phyloP scores from a whole-genome alignment of 2,888 invertebrate genomes.

The Chalcosyrphus nemorum region DNA sequence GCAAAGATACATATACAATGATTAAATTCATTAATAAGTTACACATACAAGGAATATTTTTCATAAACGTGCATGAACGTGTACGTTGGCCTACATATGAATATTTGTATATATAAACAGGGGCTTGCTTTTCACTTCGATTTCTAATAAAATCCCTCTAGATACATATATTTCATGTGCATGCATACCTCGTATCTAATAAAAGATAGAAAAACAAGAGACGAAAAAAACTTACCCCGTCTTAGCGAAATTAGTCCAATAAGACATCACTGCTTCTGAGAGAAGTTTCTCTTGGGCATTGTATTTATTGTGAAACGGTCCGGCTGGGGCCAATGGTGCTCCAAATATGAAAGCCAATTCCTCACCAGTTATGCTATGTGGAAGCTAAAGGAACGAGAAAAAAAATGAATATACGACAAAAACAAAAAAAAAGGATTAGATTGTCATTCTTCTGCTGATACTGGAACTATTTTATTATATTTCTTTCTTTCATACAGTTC shows the following conservation, averaged over 20 bases:
- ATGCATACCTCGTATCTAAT: constrained; percentile 7
- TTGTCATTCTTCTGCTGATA: constrained; percentile 61
- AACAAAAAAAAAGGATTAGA: constrained; percentile 44
- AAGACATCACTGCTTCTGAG: constrained; percentile 93
- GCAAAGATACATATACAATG: constrained; percentile 72
- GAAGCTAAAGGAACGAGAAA: constrained; percentile 83
- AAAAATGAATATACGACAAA: constrained; percentile 51
- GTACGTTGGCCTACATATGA: no score
- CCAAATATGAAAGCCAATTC: constrained; percentile 94
- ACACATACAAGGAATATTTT: no score
- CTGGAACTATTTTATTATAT: constrained; percentile 45
- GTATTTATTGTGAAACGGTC: constrained; percentile 88
- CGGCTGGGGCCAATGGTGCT: constrained; percentile 89
- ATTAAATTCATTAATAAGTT: neutral
- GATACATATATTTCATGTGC: neutral
- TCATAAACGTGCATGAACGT: no score
- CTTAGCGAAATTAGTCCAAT: constrained; percentile 95
- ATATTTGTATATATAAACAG: neutral
- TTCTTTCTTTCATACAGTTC: neutral
- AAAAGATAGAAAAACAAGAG: neutral
- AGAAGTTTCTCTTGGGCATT: constrained; percentile 90
- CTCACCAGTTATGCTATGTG: constrained; percentile 91
- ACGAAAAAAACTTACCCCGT: constrained; percentile 87
- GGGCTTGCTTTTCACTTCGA: neutral
- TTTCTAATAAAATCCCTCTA: neutral